A percentile compares a stretch with the other conserved stretches of the same genome.
These are phyloP conservation scores for Eubucco bourcierii DNA, from an alignment of 2,113 vertebrate species.

Conservation along the genomic window DNA sequence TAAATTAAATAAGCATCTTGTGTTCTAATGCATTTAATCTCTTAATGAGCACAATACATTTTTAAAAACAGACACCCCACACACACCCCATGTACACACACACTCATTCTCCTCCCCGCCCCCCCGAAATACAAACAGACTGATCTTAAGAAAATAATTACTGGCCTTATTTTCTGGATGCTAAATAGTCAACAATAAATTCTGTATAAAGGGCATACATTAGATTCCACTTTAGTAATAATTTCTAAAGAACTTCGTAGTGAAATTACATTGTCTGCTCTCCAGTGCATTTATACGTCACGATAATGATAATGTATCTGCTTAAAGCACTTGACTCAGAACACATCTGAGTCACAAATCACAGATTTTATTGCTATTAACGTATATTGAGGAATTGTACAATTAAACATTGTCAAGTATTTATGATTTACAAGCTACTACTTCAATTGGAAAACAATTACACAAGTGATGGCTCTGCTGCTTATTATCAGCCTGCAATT, in stretches of 20 bases:
- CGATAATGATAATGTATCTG: slow-evolving; percentile 62
- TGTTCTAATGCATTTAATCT: neutral
- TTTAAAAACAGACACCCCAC: neutral
- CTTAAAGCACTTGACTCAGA: slow-evolving; percentile 70
- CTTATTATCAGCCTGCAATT: slow-evolving; percentile 47
- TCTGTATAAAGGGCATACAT: slow-evolving; percentile 13
- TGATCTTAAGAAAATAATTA: slow-evolving; percentile 7
- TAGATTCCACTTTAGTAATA: slow-evolving; percentile 33
- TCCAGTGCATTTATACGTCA: slow-evolving; percentile 63
- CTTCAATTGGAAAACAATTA: slow-evolving; percentile 47
- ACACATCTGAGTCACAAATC: slow-evolving; percentile 62
- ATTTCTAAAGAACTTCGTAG: slow-evolving; percentile 55
- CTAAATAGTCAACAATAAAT: slow-evolving; percentile 37
- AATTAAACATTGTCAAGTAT: slow-evolving; percentile 64
- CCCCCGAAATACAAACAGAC: neutral
- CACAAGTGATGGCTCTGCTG: slow-evolving; percentile 32
- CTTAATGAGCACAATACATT: neutral
- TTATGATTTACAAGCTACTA: slow-evolving; percentile 43
- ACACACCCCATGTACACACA: neutral
- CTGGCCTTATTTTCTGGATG: slow-evolving; percentile 34
- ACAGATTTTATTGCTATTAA: slow-evolving; percentile 58
- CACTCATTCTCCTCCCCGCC: neutral
- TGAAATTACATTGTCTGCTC: slow-evolving; percentile 64
- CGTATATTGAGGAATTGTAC: slow-evolving; percentile 31
- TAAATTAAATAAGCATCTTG: neutral